A percentile compares a stretch with the other conserved stretches of the same genome.
Evolutionary conservation across 2,797 vertebrate genomes (phyloP).

Genomic region (Spheniscus humboldti): DNA sequence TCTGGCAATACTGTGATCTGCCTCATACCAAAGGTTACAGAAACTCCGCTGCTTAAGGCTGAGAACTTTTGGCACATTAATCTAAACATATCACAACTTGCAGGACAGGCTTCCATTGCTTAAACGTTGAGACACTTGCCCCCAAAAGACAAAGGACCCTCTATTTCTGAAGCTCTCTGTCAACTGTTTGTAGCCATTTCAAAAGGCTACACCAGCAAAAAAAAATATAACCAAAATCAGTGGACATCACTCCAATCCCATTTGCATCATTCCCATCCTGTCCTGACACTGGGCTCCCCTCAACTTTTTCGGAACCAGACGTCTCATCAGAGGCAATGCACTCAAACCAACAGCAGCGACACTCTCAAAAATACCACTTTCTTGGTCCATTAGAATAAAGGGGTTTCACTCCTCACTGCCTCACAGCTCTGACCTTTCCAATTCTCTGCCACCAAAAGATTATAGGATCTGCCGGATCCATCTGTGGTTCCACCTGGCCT

Average conservation of each 20-base stretch:
- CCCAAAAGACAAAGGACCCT: background rate
- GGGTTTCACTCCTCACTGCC: background rate
- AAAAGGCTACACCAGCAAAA: background rate
- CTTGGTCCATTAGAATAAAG: background rate
- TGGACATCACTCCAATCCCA: background rate
- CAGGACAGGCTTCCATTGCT: background rate
- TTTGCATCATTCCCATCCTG: background rate
- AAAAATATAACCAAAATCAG: background rate
- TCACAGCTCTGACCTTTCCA: constrained; percentile 50
- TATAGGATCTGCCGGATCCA: constrained; percentile 63
- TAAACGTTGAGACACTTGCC: background rate
- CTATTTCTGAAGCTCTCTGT: background rate
- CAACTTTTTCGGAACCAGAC: background rate
- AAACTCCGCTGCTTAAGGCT: constrained; percentile 17
- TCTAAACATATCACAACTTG: constrained; percentile 31
- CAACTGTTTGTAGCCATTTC: background rate
- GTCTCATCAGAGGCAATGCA: background rate
- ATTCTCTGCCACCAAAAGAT: constrained; percentile 58
- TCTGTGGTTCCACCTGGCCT: constrained; percentile 58
- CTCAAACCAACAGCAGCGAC: background rate
- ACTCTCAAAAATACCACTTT: background rate
- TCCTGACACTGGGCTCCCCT: background rate
- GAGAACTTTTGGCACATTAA: constrained; percentile 32
- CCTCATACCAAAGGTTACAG: constrained; percentile 5
- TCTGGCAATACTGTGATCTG: background rate